Conservation (phyloP, 2,797 vertebrate species). For the Acanthornis magna region DNA sequence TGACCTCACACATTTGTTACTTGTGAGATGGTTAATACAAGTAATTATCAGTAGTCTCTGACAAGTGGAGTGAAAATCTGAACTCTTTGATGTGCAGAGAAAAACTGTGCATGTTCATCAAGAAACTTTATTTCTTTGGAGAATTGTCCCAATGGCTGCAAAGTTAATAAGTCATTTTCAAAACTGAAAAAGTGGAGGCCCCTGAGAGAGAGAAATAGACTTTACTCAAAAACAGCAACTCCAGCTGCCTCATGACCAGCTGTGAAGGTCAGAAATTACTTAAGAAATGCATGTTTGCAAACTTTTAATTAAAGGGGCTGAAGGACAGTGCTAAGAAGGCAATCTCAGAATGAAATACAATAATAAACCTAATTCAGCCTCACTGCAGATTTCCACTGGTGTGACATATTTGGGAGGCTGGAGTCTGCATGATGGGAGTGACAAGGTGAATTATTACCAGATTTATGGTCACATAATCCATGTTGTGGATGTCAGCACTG, state of each 20-base stretch:
- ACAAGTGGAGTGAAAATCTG: background rate
- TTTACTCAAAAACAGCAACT: background rate
- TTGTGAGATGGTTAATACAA: background rate
- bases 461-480: background rate
- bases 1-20: background rate
- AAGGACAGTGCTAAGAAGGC: background rate
- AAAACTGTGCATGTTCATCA: background rate
- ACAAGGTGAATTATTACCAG: background rate
- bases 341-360: background rate
- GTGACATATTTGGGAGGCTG: background rate
- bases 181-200: background rate
- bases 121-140: background rate
- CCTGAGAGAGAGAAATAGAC: background rate
- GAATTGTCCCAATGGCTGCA: background rate
- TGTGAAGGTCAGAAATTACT: conserved; percentile 22
- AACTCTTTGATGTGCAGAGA: background rate
- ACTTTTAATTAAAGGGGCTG: background rate
- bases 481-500: background rate
- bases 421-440: background rate
- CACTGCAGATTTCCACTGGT: background rate
- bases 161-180: background rate
- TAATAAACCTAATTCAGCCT: background rate
- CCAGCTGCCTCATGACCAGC: background rate
- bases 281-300: background rate
- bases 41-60: background rate